These are phyloP conservation scores for Pseudolaguvia tuberculata DNA, from an alignment of 2,113 vertebrate species.

Conservation along the genomic window DNA sequence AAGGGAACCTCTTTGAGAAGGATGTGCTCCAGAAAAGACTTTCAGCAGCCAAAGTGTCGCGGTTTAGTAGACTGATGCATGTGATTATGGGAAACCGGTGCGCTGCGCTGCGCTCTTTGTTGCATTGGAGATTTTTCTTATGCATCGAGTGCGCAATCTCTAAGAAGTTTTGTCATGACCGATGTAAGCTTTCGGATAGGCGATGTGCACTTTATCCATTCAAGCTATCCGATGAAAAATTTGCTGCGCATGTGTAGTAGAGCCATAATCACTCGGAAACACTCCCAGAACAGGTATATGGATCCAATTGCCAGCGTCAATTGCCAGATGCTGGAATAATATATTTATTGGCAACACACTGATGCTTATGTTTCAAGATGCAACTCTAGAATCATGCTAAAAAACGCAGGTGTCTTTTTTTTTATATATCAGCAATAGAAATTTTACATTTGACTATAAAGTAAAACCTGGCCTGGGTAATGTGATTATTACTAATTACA, in stretches of 20 bases:
- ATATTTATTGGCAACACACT: not conserved
- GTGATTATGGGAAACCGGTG: not conserved
- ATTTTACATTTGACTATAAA: too few species aligned
- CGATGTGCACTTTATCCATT: not conserved
- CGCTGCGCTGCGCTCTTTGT: not conserved
- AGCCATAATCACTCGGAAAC: not conserved
- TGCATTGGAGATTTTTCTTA: not conserved
- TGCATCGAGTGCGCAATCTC: not conserved
- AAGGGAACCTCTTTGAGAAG: constrained; percentile 21
- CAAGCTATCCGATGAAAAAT: not conserved
- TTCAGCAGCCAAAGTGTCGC: not conserved
- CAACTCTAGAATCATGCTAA: not conserved
- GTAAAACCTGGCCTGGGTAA: too few species aligned
- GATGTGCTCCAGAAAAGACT: not conserved
- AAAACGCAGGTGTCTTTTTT: not conserved
- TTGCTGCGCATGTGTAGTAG: not conserved
- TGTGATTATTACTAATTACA: too few species aligned
- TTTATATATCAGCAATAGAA: not conserved
- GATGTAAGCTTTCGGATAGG: not conserved
- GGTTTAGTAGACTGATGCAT: not conserved
- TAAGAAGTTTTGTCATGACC: not conserved
- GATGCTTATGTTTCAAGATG: not conserved
- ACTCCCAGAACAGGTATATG: not conserved
- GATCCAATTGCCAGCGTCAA: not conserved
- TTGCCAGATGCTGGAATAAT: not conserved